phyloP scores from a whole-genome alignment of 2,113 vertebrate genomes.

The Sturnus vulgaris region DNA sequence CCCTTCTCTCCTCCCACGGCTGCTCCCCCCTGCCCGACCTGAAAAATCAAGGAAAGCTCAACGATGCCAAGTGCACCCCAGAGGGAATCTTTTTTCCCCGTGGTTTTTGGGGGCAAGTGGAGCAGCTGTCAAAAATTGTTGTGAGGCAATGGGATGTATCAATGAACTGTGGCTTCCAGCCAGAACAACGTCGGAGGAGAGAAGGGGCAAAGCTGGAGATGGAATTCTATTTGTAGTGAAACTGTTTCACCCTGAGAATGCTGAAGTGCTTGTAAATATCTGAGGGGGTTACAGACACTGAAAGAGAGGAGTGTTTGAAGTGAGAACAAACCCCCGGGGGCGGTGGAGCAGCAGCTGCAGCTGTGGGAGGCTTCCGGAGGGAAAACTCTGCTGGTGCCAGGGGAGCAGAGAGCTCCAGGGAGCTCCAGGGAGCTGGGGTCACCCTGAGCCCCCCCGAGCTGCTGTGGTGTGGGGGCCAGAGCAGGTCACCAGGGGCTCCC shows the following conservation, averaged over 20 bases:
- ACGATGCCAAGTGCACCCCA: rapidly evolving
- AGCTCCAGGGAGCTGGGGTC: background rate
- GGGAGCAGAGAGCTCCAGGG: background rate
- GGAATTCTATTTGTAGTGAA: background rate
- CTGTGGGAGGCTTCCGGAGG: background rate
- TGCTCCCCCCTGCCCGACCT: background rate
- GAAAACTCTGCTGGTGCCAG: background rate
- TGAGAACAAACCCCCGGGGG: background rate
- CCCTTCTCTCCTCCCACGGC: background rate
- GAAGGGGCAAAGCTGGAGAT: background rate
- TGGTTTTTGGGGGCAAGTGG: rapidly evolving
- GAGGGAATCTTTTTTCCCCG: background rate
- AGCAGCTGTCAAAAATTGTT: background rate
- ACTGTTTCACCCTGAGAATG: background rate
- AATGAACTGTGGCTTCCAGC: background rate
- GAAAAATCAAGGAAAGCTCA: background rate
- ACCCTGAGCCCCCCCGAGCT: rapidly evolving
- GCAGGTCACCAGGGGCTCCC: background rate
- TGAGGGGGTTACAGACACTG: background rate
- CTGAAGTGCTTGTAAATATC: background rate
- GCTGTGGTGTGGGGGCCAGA: background rate
- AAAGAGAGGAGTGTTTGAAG: background rate
- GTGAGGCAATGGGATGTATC: rapidly evolving
- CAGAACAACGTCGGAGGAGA: rapidly evolving
- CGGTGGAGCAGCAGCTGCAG: background rate